phyloP scores from a whole-genome alignment of 2,797 vertebrate genomes.

The Arnoldichthys spilopterus region DNA sequence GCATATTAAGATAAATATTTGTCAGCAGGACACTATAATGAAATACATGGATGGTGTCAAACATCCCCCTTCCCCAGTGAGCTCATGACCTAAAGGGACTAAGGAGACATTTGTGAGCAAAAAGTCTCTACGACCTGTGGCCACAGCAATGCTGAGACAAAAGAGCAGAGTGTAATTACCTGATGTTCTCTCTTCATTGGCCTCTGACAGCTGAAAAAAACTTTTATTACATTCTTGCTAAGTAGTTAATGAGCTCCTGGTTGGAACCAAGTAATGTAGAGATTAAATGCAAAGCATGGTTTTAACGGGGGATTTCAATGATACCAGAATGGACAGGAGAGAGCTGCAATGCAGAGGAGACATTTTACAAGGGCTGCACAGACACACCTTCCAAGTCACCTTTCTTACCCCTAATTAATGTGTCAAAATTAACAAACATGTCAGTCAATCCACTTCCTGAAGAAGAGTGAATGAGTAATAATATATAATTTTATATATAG shows the following conservation, averaged over 20 bases:
- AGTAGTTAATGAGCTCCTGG: slow-evolving; percentile 45
- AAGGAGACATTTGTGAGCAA: slow-evolving; percentile 43
- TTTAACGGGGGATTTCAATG: slow-evolving; percentile 61
- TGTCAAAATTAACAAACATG: neutral
- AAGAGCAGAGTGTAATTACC: slow-evolving; percentile 28
- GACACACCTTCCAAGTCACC: slow-evolving; percentile 29
- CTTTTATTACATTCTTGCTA: slow-evolving; percentile 18
- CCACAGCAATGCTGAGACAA: neutral
- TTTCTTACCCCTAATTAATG: slow-evolving; percentile 12
- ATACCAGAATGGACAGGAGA: slow-evolving; percentile 44
- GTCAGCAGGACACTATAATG: slow-evolving; percentile 40
- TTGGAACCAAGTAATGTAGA: slow-evolving; percentile 60
- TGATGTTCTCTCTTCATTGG: slow-evolving; percentile 32
- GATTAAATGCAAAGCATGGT: slow-evolving; percentile 62
- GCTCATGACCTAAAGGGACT: slow-evolving; percentile 40
- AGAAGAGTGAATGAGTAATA: neutral
- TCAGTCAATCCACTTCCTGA: neutral
- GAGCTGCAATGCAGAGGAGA: slow-evolving; percentile 10
- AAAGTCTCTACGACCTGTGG: slow-evolving; percentile 42
- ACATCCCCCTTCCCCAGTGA: slow-evolving; percentile 28
- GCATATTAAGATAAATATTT: slow-evolving; percentile 55
- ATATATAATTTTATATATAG: neutral
- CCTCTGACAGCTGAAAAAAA: slow-evolving; percentile 39
- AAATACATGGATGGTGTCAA: slow-evolving; percentile 38
- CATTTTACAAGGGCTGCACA: slow-evolving; percentile 53